A percentile compares a stretch with the other conserved stretches of the same genome.
Conservation (phyloP, 2,888 invertebrate genomes). For the Hofmannophila pseudospretella region DNA sequence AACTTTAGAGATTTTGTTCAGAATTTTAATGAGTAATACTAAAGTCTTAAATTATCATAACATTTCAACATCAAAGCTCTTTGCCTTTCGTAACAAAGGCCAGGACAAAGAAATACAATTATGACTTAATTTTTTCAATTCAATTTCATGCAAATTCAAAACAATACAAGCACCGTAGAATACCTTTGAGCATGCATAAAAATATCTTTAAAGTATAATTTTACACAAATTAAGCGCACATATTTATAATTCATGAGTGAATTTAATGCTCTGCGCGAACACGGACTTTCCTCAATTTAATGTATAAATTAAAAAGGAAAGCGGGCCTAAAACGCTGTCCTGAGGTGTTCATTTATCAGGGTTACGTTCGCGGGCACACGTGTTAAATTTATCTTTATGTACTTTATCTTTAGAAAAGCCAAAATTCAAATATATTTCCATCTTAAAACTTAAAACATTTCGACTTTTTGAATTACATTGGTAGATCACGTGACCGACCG, state of each 20-base stretch:
- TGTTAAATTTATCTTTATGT: not conserved
- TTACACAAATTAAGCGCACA: constrained; percentile 53
- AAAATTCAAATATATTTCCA: too few relatives aligned
- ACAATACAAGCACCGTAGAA: constrained; percentile 22
- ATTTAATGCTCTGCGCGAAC: constrained; percentile 28
- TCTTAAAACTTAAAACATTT: too few relatives aligned
- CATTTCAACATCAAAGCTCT: not conserved
- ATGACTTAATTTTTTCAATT: constrained; percentile 30
- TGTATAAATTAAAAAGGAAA: constrained; percentile 32
- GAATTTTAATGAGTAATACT: too few relatives aligned
- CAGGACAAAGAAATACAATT: constrained; percentile 13
- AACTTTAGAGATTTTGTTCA: too few relatives aligned
- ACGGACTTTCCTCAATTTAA: constrained; percentile 33
- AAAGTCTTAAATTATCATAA: not conserved
- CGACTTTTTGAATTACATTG: too few relatives aligned
- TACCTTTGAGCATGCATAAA: constrained; percentile 27
- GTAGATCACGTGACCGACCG: too few relatives aligned
- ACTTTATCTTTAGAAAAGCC: not conserved
- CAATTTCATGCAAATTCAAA: constrained; percentile 49
- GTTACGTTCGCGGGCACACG: not conserved
- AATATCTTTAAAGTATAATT: constrained; percentile 51
- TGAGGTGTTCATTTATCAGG: constrained; percentile 16
- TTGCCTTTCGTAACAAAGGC: too few relatives aligned
- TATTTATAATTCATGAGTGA: constrained; percentile 53
- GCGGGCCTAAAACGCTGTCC: constrained; percentile 19